Base-by-base conservation (phyloP, 2,888 invertebrate genomes). In the Mesochorus sp. region DNA sequence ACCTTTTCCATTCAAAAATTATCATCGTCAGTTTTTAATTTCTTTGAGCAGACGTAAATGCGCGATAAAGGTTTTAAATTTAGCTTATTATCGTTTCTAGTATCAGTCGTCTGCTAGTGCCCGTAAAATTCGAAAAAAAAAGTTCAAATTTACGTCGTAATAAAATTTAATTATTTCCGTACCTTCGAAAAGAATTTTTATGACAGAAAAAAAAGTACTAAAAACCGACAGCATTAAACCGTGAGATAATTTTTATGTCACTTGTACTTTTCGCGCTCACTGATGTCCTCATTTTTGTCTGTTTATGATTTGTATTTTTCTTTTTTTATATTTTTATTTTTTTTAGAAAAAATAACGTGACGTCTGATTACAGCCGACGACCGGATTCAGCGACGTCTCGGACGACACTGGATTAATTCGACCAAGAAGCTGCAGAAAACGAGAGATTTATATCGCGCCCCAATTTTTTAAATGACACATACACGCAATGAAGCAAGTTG, bases 391-490 rank as follows among this genome's bases (percentile, higher is more conserved):
- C 51, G 55, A 12, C 21, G 67, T 49, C 34, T 10, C 12, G 31
- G 24, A 55, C 39, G 53, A 8, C 24, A 68, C 77, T 77, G 76
- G 59, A 47, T 59, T 66, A 66, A 68, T 12, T 37, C 53, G n/a
- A 26, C 17, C 44, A 47, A 47, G 67, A 55, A 67, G 53, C 67
- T 67, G 61, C 49, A 55, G 31, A 49, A 39, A 51, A 51, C 57
- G 66, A 42, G 14, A 61, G 66, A 73, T 77, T 72, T 61, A 47
- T 59, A 62, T 64, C 55, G 53, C 39, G 47, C 66, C 51, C 61
- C 47, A 8, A 12, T 47, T 39, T 12, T 47, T 34, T 12, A 28
- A 61, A 47, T 70, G 64, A 70, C 76, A 76, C 67, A n/a, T n/a
- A n/a, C n/a, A n/a, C n/a, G n/a, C n/a, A 77, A 77, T 55, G 31